These are phyloP conservation scores for Sinella curviseta DNA, from an alignment of 1,140 invertebrate genomes.

Conservation along the genomic window DNA sequence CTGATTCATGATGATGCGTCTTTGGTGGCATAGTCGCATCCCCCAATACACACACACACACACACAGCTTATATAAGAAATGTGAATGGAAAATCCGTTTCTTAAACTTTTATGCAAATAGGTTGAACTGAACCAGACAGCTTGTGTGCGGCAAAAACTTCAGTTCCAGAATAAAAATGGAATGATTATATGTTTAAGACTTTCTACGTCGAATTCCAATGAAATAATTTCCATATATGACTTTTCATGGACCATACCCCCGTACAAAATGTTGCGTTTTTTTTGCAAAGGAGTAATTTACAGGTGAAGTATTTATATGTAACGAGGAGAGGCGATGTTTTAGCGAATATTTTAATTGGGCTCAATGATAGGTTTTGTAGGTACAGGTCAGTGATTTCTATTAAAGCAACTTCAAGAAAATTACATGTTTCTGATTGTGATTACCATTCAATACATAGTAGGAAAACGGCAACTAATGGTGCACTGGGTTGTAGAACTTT, in stretches of 20 bases:
- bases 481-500: not conserved
- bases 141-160: not conserved
- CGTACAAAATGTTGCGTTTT: not conserved
- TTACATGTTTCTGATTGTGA: not conserved
- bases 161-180: conserved; percentile 4
- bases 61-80: no score
- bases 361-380: conserved; percentile 6
- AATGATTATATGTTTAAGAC: not conserved
- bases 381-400: conserved; percentile 27
- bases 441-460: not conserved
- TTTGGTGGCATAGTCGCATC: no score
- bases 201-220: not conserved
- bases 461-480: not conserved
- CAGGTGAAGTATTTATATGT: not conserved
- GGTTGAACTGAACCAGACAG: not conserved
- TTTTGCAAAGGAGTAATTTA: not conserved
- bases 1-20: no score
- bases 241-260: no score
- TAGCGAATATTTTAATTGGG: not conserved
- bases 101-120: not conserved
- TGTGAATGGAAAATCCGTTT: not conserved
- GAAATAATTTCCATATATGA: not conserved
- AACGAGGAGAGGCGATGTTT: not conserved
- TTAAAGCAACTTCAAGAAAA: not conserved
- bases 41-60: no score